These are phyloP conservation scores for Aeoliscus strigatus DNA, from an alignment of 2,797 vertebrate genomes.

Conservation along the genomic window DNA sequence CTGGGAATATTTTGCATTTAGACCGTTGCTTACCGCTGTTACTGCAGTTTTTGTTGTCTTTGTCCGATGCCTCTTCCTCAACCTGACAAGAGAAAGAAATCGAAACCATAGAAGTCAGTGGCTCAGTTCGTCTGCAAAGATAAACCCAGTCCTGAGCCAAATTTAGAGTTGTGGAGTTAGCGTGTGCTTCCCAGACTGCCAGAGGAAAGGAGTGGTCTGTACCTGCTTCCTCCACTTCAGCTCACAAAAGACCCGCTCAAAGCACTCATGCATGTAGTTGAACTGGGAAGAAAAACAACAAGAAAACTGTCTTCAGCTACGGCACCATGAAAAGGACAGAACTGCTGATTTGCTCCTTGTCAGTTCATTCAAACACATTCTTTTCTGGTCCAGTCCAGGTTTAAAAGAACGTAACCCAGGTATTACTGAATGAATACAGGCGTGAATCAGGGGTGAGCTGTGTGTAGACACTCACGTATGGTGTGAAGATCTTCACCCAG, in stretches of 20 bases:
- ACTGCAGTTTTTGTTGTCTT: slow-evolving; percentile 87
- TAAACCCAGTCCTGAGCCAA: slow-evolving; percentile 8
- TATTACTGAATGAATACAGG: no score
- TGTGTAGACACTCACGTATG: slow-evolving; percentile 80
- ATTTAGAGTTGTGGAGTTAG: slow-evolving; percentile 41
- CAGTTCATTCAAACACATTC: no score
- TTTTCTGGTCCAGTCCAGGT: no score
- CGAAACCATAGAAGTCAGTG: slow-evolving; percentile 11
- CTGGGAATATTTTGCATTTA: slow-evolving; percentile 5
- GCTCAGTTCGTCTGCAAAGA: slow-evolving; percentile 10
- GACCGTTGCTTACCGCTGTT: slow-evolving; percentile 69
- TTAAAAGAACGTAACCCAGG: no score
- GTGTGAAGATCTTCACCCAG: slow-evolving; percentile 99
- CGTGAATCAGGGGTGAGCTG: no score
- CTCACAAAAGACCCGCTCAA: slow-evolving; percentile 96
- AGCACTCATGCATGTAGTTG: slow-evolving; percentile 99
- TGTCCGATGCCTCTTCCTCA: slow-evolving; percentile 84
- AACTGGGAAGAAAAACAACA: slow-evolving; percentile 72
- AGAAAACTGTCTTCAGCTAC: slow-evolving; percentile 1
- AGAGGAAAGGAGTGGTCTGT: slow-evolving; percentile 71
- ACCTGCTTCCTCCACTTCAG: slow-evolving; percentile 98
- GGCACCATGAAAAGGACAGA: slow-evolving; percentile 4
- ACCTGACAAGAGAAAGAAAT: slow-evolving; percentile 61
- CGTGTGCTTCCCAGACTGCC: slow-evolving; percentile 31
- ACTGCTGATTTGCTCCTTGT: neutral